Percentiles rank a stretch among this genome's conserved stretches.
phyloP scores from a whole-genome alignment of 2,888 invertebrate genomes.

The Deroplatys truncata region DNA sequence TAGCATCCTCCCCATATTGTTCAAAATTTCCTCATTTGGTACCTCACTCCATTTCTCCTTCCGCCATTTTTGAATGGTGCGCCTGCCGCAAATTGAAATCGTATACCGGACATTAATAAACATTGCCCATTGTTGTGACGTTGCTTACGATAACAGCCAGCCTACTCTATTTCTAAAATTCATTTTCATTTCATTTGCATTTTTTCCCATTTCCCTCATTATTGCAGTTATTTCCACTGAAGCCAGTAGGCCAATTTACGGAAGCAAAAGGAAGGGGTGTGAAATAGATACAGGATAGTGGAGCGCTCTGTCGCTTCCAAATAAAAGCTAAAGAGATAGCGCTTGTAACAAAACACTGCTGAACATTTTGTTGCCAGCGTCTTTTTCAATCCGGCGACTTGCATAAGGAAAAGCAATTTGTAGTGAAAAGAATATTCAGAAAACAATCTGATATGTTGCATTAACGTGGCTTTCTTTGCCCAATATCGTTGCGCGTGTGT shows the following conservation, averaged over 20 bases:
- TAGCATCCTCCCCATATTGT: background rate
- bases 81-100: conserved; percentile 1
- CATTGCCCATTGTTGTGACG: conserved; percentile 4
- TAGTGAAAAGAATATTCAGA: no score
- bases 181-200: conserved; percentile 8
- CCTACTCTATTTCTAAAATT: background rate
- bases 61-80: background rate
- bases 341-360: no score
- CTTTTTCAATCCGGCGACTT: no score
- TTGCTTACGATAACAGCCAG: background rate
- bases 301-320: background rate
- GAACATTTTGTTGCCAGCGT: no score
- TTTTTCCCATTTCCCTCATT: background rate
- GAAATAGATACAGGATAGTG: background rate
- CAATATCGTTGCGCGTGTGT: no score
- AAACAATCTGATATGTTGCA: no score
- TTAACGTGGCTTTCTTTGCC: no score
- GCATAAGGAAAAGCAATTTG: no score
- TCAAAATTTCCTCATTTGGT: background rate
- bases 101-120: conserved; percentile 2
- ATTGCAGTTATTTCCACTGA: background rate
- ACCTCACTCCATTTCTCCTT: background rate
- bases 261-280: background rate
- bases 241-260: background rate
- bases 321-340: background rate